Evolutionary conservation across 2,888 invertebrate genomes (phyloP).

Genomic region (Desoria tigrina): DNA sequence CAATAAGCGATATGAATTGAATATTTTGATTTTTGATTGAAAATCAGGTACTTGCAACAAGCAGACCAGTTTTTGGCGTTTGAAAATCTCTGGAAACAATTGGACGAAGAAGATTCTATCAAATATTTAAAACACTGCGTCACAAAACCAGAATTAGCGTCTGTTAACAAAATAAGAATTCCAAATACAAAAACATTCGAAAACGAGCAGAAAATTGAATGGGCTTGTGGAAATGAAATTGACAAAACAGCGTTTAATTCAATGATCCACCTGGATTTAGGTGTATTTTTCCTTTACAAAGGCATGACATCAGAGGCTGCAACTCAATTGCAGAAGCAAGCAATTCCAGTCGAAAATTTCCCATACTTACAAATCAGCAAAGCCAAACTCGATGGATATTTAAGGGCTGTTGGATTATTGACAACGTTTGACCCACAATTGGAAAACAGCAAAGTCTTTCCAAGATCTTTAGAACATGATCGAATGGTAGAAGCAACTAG

Average conservation of each 20-base stretch:
- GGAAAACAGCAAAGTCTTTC: constrained; percentile 24
- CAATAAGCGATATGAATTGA: no score
- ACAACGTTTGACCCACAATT: constrained; percentile 18
- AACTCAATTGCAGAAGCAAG: constrained; percentile 47
- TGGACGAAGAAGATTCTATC: constrained; percentile 43
- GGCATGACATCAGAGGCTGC: constrained; percentile 42
- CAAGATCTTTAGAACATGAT: constrained; percentile 24
- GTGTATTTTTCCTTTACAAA: constrained; percentile 48
- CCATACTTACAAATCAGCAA: constrained; percentile 48
- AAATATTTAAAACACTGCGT: constrained; percentile 35
- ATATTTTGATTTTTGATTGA: no score
- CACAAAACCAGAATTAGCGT: constrained; percentile 26
- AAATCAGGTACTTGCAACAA: constrained; percentile 1
- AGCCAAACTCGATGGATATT: constrained; percentile 45
- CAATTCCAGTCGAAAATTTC: constrained; percentile 45
- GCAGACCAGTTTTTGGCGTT: constrained; percentile 16
- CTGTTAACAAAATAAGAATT: constrained; percentile 29
- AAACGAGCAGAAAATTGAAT: constrained; percentile 30
- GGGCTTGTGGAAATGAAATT: constrained; percentile 39
- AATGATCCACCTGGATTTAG: constrained; percentile 50
- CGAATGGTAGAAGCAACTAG: constrained; percentile 38
- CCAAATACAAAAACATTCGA: constrained; percentile 36
- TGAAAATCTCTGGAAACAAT: constrained; percentile 44
- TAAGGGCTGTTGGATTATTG: constrained; percentile 40
- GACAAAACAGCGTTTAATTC: constrained; percentile 39